phyloP scores from a whole-genome alignment of 2,113 vertebrate species.

The Hemibagrus wyckioides region DNA sequence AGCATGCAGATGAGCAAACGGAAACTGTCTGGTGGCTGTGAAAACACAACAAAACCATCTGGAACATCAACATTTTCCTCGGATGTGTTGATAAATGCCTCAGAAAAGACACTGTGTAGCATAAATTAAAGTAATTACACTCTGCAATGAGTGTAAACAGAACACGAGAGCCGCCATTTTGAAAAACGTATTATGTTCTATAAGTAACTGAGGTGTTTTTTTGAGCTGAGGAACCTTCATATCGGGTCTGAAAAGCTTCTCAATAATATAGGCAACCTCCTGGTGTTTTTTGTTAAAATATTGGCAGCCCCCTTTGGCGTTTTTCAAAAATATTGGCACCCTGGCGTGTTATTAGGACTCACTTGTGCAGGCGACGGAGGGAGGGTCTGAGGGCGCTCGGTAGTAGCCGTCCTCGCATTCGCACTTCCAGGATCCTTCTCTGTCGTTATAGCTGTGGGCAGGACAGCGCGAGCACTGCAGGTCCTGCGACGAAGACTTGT shows the following conservation, averaged over 20 bases:
- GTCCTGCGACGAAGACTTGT: conserved; percentile 98
- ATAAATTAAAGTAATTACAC: background rate
- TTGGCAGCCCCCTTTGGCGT: too few species aligned
- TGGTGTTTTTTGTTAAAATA: background rate
- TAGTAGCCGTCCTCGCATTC: conserved; percentile 98
- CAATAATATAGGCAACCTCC: background rate
- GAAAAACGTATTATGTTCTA: background rate
- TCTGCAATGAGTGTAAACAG: background rate
- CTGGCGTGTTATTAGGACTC: conserved; percentile 69
- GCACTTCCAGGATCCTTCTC: conserved; percentile 92
- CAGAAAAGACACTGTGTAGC: background rate
- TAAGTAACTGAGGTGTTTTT: background rate
- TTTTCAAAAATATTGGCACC: background rate
- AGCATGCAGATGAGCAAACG: background rate
- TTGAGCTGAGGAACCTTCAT: background rate
- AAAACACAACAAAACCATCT: background rate
- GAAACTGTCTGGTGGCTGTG: background rate
- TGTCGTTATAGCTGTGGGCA: conserved; percentile 92
- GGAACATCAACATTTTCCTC: background rate
- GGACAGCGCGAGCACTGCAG: conserved; percentile 96
- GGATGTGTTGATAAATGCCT: background rate
- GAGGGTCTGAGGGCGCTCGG: conserved; percentile 86
- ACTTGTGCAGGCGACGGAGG: conserved; percentile 94
- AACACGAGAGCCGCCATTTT: background rate
- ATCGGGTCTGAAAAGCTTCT: background rate